These are phyloP conservation scores for Dendrocopos noguchii DNA, from an alignment of 2,113 vertebrate species.

Conservation along the genomic window DNA sequence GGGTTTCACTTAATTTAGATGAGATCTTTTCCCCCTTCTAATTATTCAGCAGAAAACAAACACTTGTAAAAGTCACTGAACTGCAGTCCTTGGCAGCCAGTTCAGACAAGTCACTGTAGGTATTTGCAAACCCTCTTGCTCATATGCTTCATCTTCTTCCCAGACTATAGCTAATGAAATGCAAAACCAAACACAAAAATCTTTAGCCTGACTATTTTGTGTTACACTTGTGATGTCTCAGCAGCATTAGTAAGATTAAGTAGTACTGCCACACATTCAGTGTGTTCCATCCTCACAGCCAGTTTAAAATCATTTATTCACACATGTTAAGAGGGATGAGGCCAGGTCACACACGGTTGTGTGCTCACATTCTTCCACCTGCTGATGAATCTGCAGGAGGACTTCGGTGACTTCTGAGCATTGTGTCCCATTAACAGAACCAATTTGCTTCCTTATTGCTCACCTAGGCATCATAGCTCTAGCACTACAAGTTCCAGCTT, in stretches of 20 bases:
- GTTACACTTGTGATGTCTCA: not conserved
- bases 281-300: not conserved
- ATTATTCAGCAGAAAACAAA: conserved; percentile 35
- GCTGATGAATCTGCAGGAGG: not conserved
- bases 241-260: not conserved
- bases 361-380: not conserved
- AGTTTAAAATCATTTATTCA: not conserved
- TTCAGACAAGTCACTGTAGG: not conserved
- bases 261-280: not conserved
- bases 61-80: conserved; percentile 4
- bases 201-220: not conserved
- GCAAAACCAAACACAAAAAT: not conserved
- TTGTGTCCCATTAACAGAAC: not conserved
- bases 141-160: not conserved
- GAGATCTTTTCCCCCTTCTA: not conserved
- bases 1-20: not conserved
- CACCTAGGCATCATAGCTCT: not conserved
- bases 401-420: not conserved
- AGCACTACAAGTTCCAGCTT: not conserved
- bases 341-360: not conserved
- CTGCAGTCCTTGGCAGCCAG: not conserved
- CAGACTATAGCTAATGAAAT: not conserved
- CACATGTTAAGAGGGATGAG: not conserved
- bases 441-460: not conserved
- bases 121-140: not conserved